These are phyloP conservation scores for Osmoderma eremita DNA, from an alignment of 2,888 invertebrate species.

Conservation along the genomic window DNA sequence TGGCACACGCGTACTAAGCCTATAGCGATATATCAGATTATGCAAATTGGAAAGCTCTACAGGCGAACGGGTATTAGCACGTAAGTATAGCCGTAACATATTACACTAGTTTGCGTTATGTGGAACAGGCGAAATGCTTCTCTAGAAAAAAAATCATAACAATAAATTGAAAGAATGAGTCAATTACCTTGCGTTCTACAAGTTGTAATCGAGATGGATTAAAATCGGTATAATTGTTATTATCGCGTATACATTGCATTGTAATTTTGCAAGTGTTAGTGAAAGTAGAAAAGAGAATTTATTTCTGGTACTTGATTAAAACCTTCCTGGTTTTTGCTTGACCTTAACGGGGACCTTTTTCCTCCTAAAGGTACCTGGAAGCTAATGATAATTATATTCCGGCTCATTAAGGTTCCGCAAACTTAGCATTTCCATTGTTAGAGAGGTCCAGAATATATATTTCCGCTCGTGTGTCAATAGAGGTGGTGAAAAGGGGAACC, in stretches of 20 bases:
- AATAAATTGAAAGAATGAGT: slow-evolving; percentile 2
- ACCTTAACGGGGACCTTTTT: slow-evolving; percentile 8
- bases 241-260: too few species aligned
- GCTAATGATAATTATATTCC: slow-evolving; percentile 40
- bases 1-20: slow-evolving; percentile 17
- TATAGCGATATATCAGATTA: slow-evolving; percentile 20
- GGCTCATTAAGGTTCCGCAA: slow-evolving; percentile 40
- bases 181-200: too few species aligned
- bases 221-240: too few species aligned
- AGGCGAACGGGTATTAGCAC: not conserved
- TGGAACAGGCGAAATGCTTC: too few species aligned
- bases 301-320: slow-evolving; percentile 17
- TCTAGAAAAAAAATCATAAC: too few species aligned
- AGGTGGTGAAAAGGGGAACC: slow-evolving; percentile 25
- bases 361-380: slow-evolving; percentile 6
- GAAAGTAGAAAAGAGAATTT: too few species aligned
- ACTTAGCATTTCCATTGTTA: slow-evolving; percentile 37
- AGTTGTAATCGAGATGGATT: too few species aligned
- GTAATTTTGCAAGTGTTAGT: too few species aligned
- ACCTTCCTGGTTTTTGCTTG: slow-evolving; percentile 16
- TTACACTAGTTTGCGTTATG: too few species aligned
- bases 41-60: slow-evolving; percentile 11
- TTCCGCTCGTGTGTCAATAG: slow-evolving; percentile 22
- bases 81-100: too few species aligned
- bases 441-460: slow-evolving; percentile 22